A percentile compares a stretch with the other conserved stretches of the same genome.
These are phyloP conservation scores for Darevskia mixta DNA, from an alignment of 2,797 vertebrate species.

Conservation along the genomic window DNA sequence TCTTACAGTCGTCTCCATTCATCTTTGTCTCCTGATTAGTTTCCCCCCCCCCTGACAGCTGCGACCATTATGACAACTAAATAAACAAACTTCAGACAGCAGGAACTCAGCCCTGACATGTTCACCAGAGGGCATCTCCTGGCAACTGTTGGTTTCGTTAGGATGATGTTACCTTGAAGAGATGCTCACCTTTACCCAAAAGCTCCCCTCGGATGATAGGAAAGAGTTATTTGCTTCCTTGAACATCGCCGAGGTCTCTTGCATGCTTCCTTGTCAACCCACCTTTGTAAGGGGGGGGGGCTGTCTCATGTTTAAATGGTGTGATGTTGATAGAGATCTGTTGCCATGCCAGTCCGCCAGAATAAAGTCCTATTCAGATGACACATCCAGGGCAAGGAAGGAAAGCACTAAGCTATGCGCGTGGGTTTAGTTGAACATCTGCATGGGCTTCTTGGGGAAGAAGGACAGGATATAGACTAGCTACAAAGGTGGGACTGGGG, in stretches of 20 bases:
- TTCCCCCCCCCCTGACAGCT: slow-evolving; percentile 2
- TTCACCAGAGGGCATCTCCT: slow-evolving; percentile 50
- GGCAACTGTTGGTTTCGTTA: not conserved
- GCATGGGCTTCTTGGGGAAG: too few relatives aligned
- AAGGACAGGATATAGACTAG: too few relatives aligned
- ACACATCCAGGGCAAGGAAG: not conserved
- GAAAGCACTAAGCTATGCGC: not conserved
- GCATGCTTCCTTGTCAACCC: not conserved
- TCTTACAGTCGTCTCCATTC: slow-evolving; percentile 38
- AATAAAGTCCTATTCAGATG: not conserved
- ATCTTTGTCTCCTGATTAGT: slow-evolving; percentile 29
- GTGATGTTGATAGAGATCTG: not conserved
- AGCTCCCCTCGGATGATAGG: not conserved
- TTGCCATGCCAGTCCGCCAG: not conserved
- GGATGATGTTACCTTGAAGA: slow-evolving; percentile 27
- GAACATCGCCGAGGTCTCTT: not conserved
- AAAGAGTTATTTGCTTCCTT: not conserved
- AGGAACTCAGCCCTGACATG: slow-evolving; percentile 26
- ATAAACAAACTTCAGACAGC: slow-evolving; percentile 44
- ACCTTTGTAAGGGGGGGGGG: not conserved
- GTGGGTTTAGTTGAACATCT: not conserved
- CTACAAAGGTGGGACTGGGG: too few relatives aligned
- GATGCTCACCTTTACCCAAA: not conserved
- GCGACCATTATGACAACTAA: slow-evolving; percentile 48
- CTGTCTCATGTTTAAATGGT: not conserved